Evolutionary conservation across 2,113 vertebrate species (phyloP).

Genomic region (Chascanopsetta lugubris): DNA sequence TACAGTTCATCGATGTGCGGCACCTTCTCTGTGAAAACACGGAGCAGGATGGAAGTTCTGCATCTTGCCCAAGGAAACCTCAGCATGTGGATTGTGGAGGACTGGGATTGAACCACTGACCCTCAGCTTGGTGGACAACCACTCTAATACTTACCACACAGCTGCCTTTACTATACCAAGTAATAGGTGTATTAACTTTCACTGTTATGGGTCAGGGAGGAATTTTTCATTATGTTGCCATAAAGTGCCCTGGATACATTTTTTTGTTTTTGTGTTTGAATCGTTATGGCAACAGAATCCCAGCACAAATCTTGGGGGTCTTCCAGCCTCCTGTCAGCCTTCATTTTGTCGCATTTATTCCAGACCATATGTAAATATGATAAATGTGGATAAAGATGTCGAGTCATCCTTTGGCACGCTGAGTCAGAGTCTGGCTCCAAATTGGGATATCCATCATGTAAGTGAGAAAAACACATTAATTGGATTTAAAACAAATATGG

Average conservation of each 20-base stretch:
- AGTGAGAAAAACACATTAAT: conserved; percentile 56
- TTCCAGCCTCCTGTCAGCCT: conserved; percentile 54
- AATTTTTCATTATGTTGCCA: neutral
- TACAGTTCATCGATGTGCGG: no score
- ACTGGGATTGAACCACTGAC: no score
- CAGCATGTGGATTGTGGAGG: no score
- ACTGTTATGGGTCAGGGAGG: neutral
- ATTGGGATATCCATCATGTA: conserved; percentile 53
- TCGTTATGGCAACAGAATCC: conserved; percentile 16
- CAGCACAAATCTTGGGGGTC: conserved; percentile 27
- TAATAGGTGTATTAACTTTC: neutral
- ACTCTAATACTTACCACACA: no score
- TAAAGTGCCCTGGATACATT: neutral
- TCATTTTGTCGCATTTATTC: conserved; percentile 49
- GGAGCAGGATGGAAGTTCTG: no score
- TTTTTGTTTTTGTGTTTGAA: conserved; percentile 12
- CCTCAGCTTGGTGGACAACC: no score
- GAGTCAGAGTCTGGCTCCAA: conserved; percentile 60
- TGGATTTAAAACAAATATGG: conserved; percentile 59
- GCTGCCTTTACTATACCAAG: no score
- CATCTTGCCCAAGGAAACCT: no score
- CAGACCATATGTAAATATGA: conserved; percentile 53
- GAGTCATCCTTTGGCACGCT: conserved; percentile 52
- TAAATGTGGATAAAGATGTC: conserved; percentile 51
- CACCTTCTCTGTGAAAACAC: no score